Percentiles rank a stretch among this genome's conserved stretches.
phyloP scores from a whole-genome alignment of 2,113 vertebrate species.

The Phoenicopterus ruber region DNA sequence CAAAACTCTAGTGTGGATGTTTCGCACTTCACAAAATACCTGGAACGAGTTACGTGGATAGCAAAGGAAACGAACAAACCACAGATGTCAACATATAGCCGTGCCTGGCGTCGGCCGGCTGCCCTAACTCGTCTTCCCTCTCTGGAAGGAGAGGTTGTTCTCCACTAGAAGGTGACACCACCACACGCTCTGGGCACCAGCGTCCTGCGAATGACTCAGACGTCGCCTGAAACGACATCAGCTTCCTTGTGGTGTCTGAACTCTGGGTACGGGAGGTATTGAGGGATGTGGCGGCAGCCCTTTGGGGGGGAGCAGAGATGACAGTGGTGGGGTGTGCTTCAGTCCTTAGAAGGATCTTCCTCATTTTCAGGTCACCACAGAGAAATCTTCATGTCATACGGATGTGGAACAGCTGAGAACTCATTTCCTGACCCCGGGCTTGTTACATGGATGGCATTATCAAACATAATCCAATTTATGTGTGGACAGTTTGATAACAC shows the following conservation, averaged over 20 bases:
- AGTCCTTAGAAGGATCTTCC: not conserved
- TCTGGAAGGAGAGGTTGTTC: not conserved
- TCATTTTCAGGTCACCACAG: not conserved
- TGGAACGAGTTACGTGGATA: not conserved
- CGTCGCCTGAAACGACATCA: not conserved
- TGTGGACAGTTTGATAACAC: not conserved
- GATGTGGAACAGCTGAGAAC: not conserved
- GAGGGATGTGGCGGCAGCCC: not conserved
- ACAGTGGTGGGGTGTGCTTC: not conserved
- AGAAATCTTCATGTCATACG: not conserved
- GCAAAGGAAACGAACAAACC: not conserved
- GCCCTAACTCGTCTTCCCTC: not conserved
- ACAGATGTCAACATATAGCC: not conserved
- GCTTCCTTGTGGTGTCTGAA: not conserved
- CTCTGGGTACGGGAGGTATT: accelerated
- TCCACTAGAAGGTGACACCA: not conserved
- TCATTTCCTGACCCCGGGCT: not conserved
- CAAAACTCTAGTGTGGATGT: not conserved
- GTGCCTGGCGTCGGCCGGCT: not conserved
- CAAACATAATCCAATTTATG: not conserved
- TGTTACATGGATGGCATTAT: not conserved
- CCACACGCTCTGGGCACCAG: not conserved
- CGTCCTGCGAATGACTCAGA: accelerated
- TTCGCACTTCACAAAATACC: not conserved
- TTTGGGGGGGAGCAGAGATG: not conserved